Evolutionary conservation across 23 tunicate genomes (phyloP), one percentile per base, ranked within the genome.

Genomic region (Styela plicata): DNA sequence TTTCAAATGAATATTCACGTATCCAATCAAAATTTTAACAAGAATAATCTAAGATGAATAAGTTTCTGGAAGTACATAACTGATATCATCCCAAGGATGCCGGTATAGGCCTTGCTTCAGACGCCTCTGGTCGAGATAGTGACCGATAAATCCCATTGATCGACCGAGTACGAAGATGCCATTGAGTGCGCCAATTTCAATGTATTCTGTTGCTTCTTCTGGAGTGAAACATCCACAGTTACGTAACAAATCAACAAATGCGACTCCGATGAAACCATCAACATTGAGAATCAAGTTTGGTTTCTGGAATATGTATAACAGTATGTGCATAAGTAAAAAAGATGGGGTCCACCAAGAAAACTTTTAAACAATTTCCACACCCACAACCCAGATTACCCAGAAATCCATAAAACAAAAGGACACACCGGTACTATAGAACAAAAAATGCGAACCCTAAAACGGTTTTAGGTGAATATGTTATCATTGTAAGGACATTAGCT

Each of bases 21-120:
- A n/a, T n/a, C n/a, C n/a, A n/a, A n/a, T n/a, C n/a, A n/a, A n/a
- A n/a, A n/a, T n/a, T n/a, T n/a, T n/a, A n/a, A n/a, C n/a, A n/a
- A n/a, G n/a, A n/a, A n/a, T n/a, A n/a, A n/a, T 66, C 0, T 44
- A 76, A 25, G 86, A 83, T 23, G 98, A 93, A 82, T 93, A 93
- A 26, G 84, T 84, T 66, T 95, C 99, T 1, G 99, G 99, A 24
- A 95, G 83, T 1, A 95, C 97, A 86, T 95, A 95, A 63, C 92
- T 86, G 84, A 95, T 95, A 62, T 95, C 99, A 80, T 95, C 99
- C 96, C 96, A 90, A 2, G 99, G 99, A 63, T 95, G 99, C 53
- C 99, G 92, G 70, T 95, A 95, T 19, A 95, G 92, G 74, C 99
- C 99, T 67, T 95, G 99, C 77, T 95, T 95, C 30, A 95, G 88